A percentile compares a stretch with the other conserved stretches of the same genome.
Evolutionary conservation across 1,140 invertebrate species (phyloP).

Genomic region (Ptiloglossa arizonensis): DNA sequence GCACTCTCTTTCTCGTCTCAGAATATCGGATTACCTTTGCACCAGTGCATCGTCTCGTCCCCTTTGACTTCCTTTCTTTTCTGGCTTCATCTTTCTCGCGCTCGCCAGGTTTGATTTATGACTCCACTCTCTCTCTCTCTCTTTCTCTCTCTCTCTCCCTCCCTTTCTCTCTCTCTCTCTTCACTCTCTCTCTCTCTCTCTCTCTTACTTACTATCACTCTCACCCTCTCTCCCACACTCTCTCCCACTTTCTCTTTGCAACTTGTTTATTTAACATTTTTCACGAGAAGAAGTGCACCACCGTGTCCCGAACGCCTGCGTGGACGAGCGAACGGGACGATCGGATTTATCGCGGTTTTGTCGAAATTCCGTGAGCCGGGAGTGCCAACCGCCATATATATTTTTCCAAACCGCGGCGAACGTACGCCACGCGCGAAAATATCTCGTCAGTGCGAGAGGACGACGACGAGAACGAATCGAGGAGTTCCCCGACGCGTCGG

Average conservation of each 20-base stretch:
- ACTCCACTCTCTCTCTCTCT: conserved; percentile 14
- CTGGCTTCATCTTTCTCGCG: conserved; percentile 46
- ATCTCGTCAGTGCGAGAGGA: not conserved
- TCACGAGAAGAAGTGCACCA: not conserved
- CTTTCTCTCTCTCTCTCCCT: not conserved
- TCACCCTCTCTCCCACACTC: no score
- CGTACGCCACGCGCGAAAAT: no score
- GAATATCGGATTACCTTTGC: conserved; percentile 77
- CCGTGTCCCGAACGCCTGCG: not conserved
- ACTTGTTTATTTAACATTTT: conserved; percentile 20
- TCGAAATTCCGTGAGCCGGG: not conserved
- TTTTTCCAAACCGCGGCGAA: not conserved
- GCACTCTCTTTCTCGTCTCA: conserved; percentile 67
- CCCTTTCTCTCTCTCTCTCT: not conserved
- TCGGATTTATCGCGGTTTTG: not conserved
- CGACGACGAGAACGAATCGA: not conserved
- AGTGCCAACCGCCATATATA: conserved; percentile 4
- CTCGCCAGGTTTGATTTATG: conserved; percentile 48
- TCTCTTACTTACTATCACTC: no score
- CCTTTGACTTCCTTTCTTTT: conserved; percentile 64
- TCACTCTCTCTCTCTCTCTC: no score
- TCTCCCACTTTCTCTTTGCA: not conserved
- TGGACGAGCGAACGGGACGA: conserved; percentile 11
- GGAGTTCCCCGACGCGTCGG: no score
- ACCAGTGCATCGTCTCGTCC: conserved; percentile 55